Evolutionary conservation across 2,797 vertebrate genomes (phyloP).

Genomic region (Rhinichthys osculus): DNA sequence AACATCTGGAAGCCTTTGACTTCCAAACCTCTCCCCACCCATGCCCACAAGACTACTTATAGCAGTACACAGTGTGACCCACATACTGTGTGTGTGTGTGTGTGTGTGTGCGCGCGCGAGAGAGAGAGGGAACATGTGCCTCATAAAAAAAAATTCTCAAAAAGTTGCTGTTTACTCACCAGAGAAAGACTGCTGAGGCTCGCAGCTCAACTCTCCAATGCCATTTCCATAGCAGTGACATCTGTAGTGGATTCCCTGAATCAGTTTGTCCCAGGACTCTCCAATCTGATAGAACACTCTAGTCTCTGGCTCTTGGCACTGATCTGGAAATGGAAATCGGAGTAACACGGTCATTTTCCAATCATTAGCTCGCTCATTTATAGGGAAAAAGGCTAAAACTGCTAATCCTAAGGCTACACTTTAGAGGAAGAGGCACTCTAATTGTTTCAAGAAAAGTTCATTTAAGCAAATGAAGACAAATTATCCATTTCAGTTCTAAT

Average conservation of each 20-base stretch:
- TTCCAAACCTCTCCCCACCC: constrained; percentile 52
- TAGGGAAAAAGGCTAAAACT: not conserved
- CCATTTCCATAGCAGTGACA: constrained; percentile 98
- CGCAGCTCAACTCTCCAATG: constrained; percentile 94
- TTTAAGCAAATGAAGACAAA: constrained; percentile 26
- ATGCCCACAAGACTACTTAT: constrained; percentile 55
- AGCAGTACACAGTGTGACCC: constrained; percentile 39
- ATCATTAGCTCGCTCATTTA: constrained; percentile 31
- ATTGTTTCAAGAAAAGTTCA: constrained; percentile 34
- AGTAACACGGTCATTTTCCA: constrained; percentile 28
- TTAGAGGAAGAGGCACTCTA: constrained; percentile 15
- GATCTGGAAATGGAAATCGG: constrained; percentile 79
- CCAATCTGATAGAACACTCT: constrained; percentile 93
- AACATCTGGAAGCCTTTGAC: constrained; percentile 62
- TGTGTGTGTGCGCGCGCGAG: not conserved
- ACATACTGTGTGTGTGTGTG: not conserved
- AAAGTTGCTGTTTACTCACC: constrained; percentile 75
- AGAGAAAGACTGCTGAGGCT: constrained; percentile 87
- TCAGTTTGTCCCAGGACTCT: constrained; percentile 91
- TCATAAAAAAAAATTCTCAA: constrained; percentile 14
- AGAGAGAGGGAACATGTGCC: constrained; percentile 33
- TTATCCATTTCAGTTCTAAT: not conserved
- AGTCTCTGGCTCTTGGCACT: constrained; percentile 96
- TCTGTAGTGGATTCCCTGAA: constrained; percentile 89
- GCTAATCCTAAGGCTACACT: constrained; percentile 15